phyloP scores from a whole-genome alignment of 2,113 vertebrate species.

The Lampris incognitus region DNA sequence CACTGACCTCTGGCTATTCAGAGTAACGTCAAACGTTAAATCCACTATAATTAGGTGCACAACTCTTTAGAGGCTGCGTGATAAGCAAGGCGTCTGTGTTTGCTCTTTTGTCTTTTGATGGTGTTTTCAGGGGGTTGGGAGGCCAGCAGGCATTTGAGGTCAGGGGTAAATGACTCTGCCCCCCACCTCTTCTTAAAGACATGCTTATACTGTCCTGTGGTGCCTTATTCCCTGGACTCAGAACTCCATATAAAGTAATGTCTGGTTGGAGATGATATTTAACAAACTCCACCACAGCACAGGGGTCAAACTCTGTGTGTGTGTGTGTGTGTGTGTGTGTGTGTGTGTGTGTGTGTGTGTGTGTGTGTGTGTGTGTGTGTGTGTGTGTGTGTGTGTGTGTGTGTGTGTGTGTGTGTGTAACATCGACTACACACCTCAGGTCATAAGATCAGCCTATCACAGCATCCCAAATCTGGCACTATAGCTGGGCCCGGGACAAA shows the following conservation, averaged over 20 bases:
- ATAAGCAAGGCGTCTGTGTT: constrained; percentile 59
- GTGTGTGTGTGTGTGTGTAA: constrained; percentile 21
- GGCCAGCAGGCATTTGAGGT: constrained; percentile 67
- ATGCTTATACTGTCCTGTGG: constrained; percentile 33
- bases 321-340: neutral
- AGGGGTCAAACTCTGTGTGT: neutral
- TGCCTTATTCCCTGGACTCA: constrained; percentile 14
- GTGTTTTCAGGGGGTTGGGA: constrained; percentile 29
- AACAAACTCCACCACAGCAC: constrained; percentile 18
- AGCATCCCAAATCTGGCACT: constrained; percentile 10
- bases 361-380: neutral
- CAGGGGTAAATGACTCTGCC: constrained; percentile 48
- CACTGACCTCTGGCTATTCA: constrained; percentile 63
- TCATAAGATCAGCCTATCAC: constrained; percentile 25
- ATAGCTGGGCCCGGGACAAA: neutral
- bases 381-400: neutral
- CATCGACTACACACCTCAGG: constrained; percentile 18
- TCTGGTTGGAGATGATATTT: constrained; percentile 47
- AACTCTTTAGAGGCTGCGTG: constrained; percentile 52
- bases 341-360: neutral
- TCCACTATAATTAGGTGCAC: constrained; percentile 65
- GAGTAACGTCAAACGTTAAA: constrained; percentile 70
- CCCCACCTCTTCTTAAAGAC: constrained; percentile 33
- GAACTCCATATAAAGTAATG: constrained; percentile 44
- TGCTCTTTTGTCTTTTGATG: constrained; percentile 67